These are phyloP conservation scores for Tonatia bakeri DNA, from an alignment of 2,113 vertebrate genomes.

Conservation along the genomic window DNA sequence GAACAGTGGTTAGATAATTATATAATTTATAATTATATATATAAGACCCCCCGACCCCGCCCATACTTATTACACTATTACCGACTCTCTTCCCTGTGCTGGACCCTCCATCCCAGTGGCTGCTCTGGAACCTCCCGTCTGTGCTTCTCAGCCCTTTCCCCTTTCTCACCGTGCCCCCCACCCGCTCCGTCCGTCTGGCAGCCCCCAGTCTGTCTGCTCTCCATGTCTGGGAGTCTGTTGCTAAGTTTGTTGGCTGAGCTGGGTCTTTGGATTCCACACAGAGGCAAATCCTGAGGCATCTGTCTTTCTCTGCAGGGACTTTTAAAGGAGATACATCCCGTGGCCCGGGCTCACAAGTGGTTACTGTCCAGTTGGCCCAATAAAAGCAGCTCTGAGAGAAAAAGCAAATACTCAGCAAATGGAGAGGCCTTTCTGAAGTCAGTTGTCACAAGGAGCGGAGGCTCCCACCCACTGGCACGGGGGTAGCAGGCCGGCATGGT, in stretches of 20 bases:
- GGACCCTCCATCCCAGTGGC: neutral
- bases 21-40: neutral
- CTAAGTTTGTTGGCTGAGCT: neutral
- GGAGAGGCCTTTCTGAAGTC: neutral
- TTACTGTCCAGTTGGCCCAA: neutral
- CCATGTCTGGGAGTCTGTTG: neutral
- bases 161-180: neutral
- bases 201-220: too few species aligned
- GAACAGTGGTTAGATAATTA: neutral
- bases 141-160: neutral
- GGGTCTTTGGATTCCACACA: neutral
- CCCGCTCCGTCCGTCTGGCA: neutral
- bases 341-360: neutral
- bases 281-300: neutral
- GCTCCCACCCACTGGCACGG: accelerated
- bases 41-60: neutral
- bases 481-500: accelerated
- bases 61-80: accelerated
- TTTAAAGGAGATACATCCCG: neutral
- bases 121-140: neutral
- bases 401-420: neutral
- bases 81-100: neutral
- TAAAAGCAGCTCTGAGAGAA: neutral
- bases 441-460: too few species aligned
- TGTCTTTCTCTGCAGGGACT: neutral